phyloP scores from a whole-genome alignment of 2,888 invertebrate species.

The Molorchus minor region DNA sequence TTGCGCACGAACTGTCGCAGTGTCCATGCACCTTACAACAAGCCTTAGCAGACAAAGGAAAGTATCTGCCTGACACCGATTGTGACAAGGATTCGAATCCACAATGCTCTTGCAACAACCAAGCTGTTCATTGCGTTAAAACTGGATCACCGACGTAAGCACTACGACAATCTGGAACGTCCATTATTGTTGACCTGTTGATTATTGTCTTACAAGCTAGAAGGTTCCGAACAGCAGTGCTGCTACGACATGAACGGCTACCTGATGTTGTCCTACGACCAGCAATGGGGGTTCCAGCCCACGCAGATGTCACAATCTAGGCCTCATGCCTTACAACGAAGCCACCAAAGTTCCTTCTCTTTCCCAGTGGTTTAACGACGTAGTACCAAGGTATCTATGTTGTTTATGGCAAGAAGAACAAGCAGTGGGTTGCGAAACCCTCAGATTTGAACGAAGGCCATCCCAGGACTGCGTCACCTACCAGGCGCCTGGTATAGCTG shows the following conservation, averaged over 20 bases:
- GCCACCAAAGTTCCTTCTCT: slow-evolving; percentile 93
- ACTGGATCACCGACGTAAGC: slow-evolving; percentile 89
- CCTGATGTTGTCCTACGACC: slow-evolving; percentile 94
- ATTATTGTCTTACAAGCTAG: slow-evolving; percentile 74
- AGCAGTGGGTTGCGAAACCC: slow-evolving; percentile 92
- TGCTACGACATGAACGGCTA: slow-evolving; percentile 94
- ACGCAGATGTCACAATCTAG: slow-evolving; percentile 86
- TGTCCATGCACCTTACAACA: slow-evolving; percentile 95
- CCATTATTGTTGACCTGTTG: no score
- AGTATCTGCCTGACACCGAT: slow-evolving; percentile 88
- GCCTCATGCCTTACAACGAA: slow-evolving; percentile 92
- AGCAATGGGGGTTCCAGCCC: slow-evolving; percentile 94
- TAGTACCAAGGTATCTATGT: slow-evolving; percentile 93
- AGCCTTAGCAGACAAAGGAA: slow-evolving; percentile 90
- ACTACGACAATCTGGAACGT: no score
- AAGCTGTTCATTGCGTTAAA: slow-evolving; percentile 91
- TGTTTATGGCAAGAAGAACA: slow-evolving; percentile 95
- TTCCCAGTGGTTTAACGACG: slow-evolving; percentile 96
- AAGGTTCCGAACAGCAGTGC: slow-evolving; percentile 96
- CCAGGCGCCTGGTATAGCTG: slow-evolving; percentile 88
- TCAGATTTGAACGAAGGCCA: slow-evolving; percentile 91
- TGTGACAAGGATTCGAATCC: slow-evolving; percentile 94
- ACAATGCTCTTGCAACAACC: slow-evolving; percentile 86
- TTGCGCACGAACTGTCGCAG: slow-evolving; percentile 82
- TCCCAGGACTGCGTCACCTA: slow-evolving; percentile 97